Evolutionary conservation across 2,888 invertebrate genomes (phyloP).

Genomic region (Chymomyza fuscimana): DNA sequence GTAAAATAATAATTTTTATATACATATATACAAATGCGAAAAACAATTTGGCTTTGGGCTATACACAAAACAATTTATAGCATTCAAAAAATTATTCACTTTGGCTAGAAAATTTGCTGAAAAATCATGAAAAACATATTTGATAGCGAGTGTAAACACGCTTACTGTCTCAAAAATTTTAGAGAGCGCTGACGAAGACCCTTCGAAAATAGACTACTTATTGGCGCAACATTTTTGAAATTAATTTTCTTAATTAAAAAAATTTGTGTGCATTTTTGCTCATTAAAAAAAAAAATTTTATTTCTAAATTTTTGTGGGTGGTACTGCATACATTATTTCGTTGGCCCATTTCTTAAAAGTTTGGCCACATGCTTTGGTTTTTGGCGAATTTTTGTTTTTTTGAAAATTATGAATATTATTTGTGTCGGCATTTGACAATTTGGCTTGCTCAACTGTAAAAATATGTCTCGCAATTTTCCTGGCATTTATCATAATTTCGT

Average conservation of each 20-base stretch:
- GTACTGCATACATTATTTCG: constrained; percentile 23
- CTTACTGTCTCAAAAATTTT: constrained; percentile 15
- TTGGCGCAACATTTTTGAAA: constrained; percentile 39
- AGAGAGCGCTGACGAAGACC: constrained; percentile 29
- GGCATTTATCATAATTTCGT: constrained; percentile 44
- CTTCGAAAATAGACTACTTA: too few relatives aligned
- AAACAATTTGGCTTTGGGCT: background rate
- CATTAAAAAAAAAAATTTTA: constrained; percentile 53
- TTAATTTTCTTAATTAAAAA: constrained; percentile 48
- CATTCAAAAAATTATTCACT: background rate
- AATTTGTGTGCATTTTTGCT: constrained; percentile 42
- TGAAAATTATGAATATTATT: constrained; percentile 40
- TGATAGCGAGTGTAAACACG: background rate
- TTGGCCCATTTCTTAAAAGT: constrained; percentile 8
- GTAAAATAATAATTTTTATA: constrained; percentile 9
- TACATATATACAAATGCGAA: background rate
- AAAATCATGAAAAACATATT: background rate
- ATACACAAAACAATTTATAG: background rate
- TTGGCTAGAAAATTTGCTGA: background rate
- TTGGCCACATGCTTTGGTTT: constrained; percentile 17
- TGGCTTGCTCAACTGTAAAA: background rate
- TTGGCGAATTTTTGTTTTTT: constrained; percentile 25
- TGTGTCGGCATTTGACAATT: constrained; percentile 39
- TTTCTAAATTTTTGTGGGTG: constrained; percentile 38
- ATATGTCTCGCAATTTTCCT: constrained; percentile 26